Evolutionary conservation across 2,888 invertebrate genomes (phyloP), one percentile per base, ranked within the genome.

Genomic region (Eristalis arbustorum): DNA sequence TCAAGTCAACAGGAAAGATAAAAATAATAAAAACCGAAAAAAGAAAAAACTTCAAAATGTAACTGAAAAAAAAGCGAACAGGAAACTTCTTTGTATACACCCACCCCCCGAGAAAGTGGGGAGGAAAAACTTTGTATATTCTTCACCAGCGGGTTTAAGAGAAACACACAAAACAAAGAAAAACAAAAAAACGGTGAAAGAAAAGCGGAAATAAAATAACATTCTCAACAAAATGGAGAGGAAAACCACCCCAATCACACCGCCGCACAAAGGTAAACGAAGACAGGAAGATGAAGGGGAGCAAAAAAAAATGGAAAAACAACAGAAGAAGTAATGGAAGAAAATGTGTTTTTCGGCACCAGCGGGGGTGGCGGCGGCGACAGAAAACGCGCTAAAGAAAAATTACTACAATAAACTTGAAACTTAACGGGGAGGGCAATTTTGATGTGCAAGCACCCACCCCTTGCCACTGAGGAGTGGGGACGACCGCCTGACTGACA

Each of bases 391-490:
- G 18, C 49, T 49, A 18, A 72, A 72, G 68, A 61, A 63, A 69
- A 69, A 71, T 76, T 81, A 76, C 80, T 74, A 82, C 82, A 85
- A 82, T 85, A 85, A 85, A 85, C 77, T 82, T 82, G 82, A 85
- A 85, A 85, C 82, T 84, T 84, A 67, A 76, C 75, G 59, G 73
- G 64, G 77, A 69, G 73, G 84, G 85, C 82, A 84, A 84, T 81
- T 76, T 68, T 62, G 67, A 59, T 57, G 80, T 49, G 74, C 62
- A 66, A 25, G 13, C 31, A 23, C 18, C 3, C 1, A 49, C n/a
- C n/a, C n/a, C n/a, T n/a, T n/a, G n/a, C n/a, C n/a, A n/a, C 49
- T 8, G 49, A 49, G 8, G 8, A 8, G 18, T 6, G 18, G 49
- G 18, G 8, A 25, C 49, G 6, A 10, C 49, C 10, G 42, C 42